Percentiles rank a stretch among this genome's conserved stretches.
phyloP scores from a whole-genome alignment of 2,888 invertebrate species.

The Pinctada fucata region DNA sequence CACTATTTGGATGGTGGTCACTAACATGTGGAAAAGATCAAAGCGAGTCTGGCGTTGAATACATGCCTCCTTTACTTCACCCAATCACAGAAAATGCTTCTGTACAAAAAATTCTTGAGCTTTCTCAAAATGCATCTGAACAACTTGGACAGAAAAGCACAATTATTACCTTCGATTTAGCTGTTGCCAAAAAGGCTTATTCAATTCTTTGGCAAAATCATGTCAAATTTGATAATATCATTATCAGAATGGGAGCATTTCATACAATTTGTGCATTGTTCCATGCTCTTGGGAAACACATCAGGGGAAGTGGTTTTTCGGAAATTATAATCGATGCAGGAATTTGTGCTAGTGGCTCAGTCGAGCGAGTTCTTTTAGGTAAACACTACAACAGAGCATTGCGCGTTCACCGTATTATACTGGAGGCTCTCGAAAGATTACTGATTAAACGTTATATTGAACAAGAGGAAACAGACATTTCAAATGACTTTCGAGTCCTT shows the following conservation, averaged over 20 bases:
- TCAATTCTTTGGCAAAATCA: constrained; percentile 24
- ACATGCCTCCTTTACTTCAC: constrained; percentile 18
- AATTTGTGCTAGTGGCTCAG: constrained; percentile 30
- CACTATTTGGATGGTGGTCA: too few species aligned
- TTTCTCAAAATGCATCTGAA: background rate
- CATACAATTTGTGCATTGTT: constrained; percentile 32
- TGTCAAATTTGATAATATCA: background rate
- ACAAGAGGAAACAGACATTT: too few species aligned
- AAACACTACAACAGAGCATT: constrained; percentile 42
- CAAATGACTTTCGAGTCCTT: too few species aligned
- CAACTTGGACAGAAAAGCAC: background rate
- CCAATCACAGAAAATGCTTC: constrained; percentile 12
- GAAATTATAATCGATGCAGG: constrained; percentile 27
- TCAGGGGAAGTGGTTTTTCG: constrained; percentile 29
- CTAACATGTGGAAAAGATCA: too few species aligned
- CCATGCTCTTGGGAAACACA: constrained; percentile 27
- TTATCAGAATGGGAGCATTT: constrained; percentile 32
- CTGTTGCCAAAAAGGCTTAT: constrained; percentile 5
- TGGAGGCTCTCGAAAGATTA: constrained; percentile 30
- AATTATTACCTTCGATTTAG: constrained; percentile 31
- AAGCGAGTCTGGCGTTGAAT: constrained; percentile 12
- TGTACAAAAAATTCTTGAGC: background rate
- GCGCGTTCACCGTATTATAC: constrained; percentile 36
- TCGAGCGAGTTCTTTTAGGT: constrained; percentile 31
- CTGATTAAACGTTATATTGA: too few species aligned